phyloP scores from a whole-genome alignment of 2,113 vertebrate genomes.

The Chlorocebus sabaeus region DNA sequence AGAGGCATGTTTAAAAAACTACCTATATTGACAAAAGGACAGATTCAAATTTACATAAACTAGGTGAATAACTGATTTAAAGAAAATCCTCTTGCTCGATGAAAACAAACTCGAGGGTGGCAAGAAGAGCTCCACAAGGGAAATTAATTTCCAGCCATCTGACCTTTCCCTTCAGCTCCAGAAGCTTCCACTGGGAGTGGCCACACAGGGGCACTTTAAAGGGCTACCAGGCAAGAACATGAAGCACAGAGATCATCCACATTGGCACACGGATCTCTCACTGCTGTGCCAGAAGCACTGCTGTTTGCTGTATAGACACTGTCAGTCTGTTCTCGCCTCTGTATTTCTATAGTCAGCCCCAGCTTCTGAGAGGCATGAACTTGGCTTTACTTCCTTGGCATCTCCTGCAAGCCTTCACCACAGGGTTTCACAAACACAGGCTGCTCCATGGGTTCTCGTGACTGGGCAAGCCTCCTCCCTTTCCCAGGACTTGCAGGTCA shows the following conservation, averaged over 20 bases:
- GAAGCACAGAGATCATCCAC: background rate
- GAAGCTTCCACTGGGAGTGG: too few species aligned
- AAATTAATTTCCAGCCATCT: background rate
- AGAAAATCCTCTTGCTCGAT: fast-evolving
- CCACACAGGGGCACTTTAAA: background rate
- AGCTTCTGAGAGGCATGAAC: background rate
- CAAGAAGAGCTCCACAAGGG: background rate
- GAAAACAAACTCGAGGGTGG: background rate
- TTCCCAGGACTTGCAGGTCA: too few species aligned
- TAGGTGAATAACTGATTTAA: fast-evolving
- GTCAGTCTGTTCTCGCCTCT: background rate
- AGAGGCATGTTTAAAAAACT: background rate
- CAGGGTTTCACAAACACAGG: background rate
- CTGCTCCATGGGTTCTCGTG: fast-evolving
- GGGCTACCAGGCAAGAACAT: background rate
- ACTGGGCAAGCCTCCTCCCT: background rate
- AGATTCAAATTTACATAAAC: background rate
- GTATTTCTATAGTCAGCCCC: background rate
- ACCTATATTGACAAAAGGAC: background rate
- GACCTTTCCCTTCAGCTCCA: background rate
- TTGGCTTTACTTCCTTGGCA: too few species aligned
- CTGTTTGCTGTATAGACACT: background rate
- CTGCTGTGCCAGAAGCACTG: fast-evolving
- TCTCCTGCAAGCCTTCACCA: background rate
- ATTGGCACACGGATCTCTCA: fast-evolving